Evolutionary conservation across 2,888 invertebrate species (phyloP).

Genomic region (Drosophila barbarae): DNA sequence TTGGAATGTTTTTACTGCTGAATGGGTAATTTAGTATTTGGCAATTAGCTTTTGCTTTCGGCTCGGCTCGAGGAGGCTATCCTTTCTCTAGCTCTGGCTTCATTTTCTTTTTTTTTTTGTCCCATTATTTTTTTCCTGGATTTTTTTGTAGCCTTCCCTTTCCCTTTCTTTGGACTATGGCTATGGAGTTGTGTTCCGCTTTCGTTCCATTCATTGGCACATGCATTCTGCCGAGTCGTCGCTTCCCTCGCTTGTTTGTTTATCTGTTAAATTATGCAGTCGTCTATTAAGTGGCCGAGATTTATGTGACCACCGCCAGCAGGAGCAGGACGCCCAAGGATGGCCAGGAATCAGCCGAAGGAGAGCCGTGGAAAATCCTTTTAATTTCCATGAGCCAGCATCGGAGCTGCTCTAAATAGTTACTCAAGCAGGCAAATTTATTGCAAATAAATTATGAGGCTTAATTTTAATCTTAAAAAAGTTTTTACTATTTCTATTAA

Average conservation of each 20-base stretch:
- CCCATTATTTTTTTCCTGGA: conserved; percentile 11
- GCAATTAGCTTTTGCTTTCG: conserved; percentile 75
- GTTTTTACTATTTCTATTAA: not conserved
- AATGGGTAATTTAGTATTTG: conserved; percentile 76
- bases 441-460: not conserved
- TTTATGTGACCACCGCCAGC: conserved; percentile 62
- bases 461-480: not conserved
- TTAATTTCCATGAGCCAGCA: conserved; percentile 41
- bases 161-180: conserved; percentile 5
- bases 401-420: not conserved
- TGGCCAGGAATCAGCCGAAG: conserved; percentile 2
- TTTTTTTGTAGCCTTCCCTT: conserved; percentile 15
- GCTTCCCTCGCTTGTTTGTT: conserved; percentile 57
- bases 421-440: not conserved
- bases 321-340: conserved; percentile 21
- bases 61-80: conserved; percentile 36
- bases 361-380: conserved; percentile 23
- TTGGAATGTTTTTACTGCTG: conserved; percentile 72
- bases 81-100: conserved; percentile 11
- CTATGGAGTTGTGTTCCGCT: conserved; percentile 4
- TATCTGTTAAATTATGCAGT: conserved; percentile 75
- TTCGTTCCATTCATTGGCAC: conserved; percentile 43
- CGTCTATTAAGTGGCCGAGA: conserved; percentile 73
- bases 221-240: conserved; percentile 44
- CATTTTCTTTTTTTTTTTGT: conserved; percentile 9